Conservation (phyloP, 2,113 vertebrate genomes). For the Serinus canaria region DNA sequence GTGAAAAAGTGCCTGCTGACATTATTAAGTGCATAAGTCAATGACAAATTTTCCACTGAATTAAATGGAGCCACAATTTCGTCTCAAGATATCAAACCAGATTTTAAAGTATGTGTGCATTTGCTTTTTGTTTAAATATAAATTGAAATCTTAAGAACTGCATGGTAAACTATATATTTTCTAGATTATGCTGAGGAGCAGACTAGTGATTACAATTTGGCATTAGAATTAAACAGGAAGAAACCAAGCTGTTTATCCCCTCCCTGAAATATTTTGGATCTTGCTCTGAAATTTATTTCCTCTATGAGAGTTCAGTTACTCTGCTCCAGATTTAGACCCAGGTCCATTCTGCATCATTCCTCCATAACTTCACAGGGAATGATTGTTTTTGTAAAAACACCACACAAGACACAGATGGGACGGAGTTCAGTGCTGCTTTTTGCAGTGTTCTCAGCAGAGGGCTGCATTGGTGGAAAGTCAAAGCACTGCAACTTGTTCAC, state of each 20-base stretch:
- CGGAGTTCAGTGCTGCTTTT: background rate
- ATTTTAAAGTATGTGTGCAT: background rate
- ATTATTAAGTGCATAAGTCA: background rate
- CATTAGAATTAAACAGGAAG: background rate
- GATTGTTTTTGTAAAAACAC: background rate
- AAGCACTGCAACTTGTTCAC: background rate
- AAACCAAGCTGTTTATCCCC: background rate
- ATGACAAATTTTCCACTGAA: background rate
- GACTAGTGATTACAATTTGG: background rate
- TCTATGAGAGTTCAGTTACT: background rate
- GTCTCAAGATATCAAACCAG: background rate
- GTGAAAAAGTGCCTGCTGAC: background rate
- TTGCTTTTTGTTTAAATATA: background rate
- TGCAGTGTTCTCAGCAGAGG: background rate
- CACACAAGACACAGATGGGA: background rate
- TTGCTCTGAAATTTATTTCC: background rate
- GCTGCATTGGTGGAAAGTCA: background rate
- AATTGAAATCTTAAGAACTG: background rate
- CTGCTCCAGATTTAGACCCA: background rate
- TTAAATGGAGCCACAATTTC: background rate
- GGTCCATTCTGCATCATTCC: background rate
- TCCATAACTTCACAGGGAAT: background rate
- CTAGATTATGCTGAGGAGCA: background rate
- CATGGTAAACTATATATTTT: background rate
- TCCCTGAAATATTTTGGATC: constrained; percentile 10